phyloP scores from a whole-genome alignment of 2,888 invertebrate genomes.

The Ornithoptera priamus region DNA sequence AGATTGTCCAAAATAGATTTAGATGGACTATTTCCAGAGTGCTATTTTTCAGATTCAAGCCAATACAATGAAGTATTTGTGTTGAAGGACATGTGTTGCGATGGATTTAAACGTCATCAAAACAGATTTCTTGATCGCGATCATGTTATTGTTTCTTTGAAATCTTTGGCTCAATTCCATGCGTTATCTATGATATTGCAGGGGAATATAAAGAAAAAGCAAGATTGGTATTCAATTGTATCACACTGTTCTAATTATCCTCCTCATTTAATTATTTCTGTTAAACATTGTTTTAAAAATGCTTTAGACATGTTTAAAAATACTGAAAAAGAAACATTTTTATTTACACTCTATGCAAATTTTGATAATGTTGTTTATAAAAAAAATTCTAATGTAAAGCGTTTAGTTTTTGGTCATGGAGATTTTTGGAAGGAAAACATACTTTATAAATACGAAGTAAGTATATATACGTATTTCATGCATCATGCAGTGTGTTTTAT shows the following conservation, averaged over 20 bases:
- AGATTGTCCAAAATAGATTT: conserved; percentile 27
- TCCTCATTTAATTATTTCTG: conserved; percentile 18
- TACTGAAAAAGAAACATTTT: conserved; percentile 29
- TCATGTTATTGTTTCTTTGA: conserved; percentile 22
- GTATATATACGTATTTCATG: conserved; percentile 1
- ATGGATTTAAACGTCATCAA: conserved; percentile 27
- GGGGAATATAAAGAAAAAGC: neutral
- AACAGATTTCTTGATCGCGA: conserved; percentile 28
- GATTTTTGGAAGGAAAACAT: conserved; percentile 38
- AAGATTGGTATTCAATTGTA: neutral
- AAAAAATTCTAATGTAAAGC: conserved; percentile 22
- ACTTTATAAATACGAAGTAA: conserved; percentile 36
- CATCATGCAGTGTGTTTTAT: neutral
- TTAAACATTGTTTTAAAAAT: conserved; percentile 28
- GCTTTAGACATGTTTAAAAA: conserved; percentile 30
- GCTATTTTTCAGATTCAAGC: conserved; percentile 32
- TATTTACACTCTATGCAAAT: conserved; percentile 20
- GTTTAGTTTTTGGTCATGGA: conserved; percentile 35
- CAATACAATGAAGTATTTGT: conserved; percentile 32
- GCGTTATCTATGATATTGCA: conserved; percentile 22
- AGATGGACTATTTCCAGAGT: conserved; percentile 31
- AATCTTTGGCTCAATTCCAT: conserved; percentile 19
- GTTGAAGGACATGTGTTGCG: conserved; percentile 34
- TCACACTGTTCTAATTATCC: conserved; percentile 20
- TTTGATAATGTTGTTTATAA: conserved; percentile 26